Evolutionary conservation across 1,140 invertebrate species (phyloP).

Genomic region (Caenorhabditis tropicalis): DNA sequence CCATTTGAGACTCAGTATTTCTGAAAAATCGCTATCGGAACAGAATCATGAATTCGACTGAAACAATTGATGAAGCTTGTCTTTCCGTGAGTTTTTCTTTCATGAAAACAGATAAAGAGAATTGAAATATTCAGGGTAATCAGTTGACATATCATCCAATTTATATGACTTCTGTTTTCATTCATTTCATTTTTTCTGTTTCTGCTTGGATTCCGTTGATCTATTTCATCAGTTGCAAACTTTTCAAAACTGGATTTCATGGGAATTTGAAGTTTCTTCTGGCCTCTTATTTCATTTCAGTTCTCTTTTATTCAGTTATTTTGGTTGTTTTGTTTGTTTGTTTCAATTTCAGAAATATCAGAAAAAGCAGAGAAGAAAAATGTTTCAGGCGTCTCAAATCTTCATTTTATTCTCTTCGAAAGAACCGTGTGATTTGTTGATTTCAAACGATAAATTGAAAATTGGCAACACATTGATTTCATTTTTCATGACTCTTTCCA

Average conservation of each 20-base stretch:
- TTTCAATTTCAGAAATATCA: too few relatives aligned
- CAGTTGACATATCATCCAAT: background rate
- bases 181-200: background rate
- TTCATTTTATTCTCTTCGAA: background rate
- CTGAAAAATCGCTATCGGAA: too few relatives aligned
- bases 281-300: background rate
- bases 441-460: background rate
- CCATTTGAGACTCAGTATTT: too few relatives aligned
- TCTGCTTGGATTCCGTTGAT: background rate
- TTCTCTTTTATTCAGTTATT: background rate
- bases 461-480: background rate
- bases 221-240: background rate
- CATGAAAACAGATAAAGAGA: background rate
- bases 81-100: background rate
- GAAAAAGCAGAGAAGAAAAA: too few relatives aligned
- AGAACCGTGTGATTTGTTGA: background rate
- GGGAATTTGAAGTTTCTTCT: background rate
- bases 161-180: background rate
- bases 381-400: background rate
- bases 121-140: background rate
- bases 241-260: background rate
- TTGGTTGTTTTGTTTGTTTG: background rate
- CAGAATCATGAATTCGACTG: too few relatives aligned
- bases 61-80: too few relatives aligned
- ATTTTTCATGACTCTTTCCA: background rate